A percentile compares a stretch with the other conserved stretches of the same genome.
These are phyloP conservation scores for Tragelaphus strepsiceros DNA, from an alignment of 2,113 vertebrate species.

Conservation along the genomic window DNA sequence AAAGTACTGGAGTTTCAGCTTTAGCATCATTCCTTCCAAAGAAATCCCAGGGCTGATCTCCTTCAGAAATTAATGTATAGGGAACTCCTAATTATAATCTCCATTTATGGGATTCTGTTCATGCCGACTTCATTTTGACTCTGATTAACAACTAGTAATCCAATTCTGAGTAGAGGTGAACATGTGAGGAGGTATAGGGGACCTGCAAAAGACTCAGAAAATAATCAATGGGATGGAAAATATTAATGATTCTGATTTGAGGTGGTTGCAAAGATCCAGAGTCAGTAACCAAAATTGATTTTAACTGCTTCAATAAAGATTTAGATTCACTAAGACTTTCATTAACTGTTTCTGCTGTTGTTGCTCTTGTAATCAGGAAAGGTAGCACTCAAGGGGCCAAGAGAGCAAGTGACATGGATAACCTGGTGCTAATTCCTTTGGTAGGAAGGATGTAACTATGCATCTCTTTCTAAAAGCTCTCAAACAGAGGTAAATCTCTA, in stretches of 20 bases:
- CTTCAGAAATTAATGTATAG: neutral
- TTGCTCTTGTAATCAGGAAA: neutral
- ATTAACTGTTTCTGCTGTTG: neutral
- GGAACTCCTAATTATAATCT: neutral
- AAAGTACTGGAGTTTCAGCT: too few relatives aligned
- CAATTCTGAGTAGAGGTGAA: neutral
- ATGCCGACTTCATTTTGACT: neutral
- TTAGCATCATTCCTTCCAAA: too few relatives aligned
- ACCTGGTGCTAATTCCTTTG: neutral
- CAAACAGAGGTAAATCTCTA: neutral
- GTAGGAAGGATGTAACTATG: neutral
- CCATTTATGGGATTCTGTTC: neutral
- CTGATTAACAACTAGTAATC: neutral
- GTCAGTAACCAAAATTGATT: neutral
- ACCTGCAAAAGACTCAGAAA: neutral
- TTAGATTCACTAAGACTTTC: neutral
- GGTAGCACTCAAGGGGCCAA: neutral
- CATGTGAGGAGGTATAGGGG: neutral
- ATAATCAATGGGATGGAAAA: neutral
- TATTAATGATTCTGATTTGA: neutral
- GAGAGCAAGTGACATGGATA: neutral
- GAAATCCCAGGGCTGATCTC: too few relatives aligned
- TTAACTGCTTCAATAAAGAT: neutral
- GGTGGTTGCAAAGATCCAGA: neutral
- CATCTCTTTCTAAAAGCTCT: neutral